A percentile compares a stretch with the other conserved stretches of the same genome.
Conservation (phyloP, 2,888 invertebrate species). For the Danaus chrysippus region DNA sequence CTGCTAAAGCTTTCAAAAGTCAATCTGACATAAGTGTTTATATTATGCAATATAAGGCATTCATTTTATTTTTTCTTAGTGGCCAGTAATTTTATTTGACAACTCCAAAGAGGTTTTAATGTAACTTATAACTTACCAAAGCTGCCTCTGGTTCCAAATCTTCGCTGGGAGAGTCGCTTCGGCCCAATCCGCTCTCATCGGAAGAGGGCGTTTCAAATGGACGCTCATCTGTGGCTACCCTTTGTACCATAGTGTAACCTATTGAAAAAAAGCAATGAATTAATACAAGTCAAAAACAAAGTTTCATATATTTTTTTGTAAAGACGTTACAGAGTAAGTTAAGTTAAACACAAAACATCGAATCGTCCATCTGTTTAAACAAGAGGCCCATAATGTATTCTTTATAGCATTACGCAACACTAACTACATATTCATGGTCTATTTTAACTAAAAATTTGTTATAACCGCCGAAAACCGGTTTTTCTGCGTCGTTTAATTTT, state of each 20-base stretch:
- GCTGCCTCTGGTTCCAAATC: slow-evolving; percentile 69
- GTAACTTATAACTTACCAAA: slow-evolving; percentile 47
- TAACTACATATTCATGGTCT: slow-evolving; percentile 26
- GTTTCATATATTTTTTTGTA: too few relatives aligned
- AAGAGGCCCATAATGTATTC: slow-evolving; percentile 39
- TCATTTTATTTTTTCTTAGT: background rate
- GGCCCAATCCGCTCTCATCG: slow-evolving; percentile 67
- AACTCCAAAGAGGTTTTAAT: slow-evolving; percentile 6
- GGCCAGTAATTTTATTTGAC: background rate
- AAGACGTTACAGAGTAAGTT: too few relatives aligned
- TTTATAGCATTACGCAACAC: slow-evolving; percentile 38
- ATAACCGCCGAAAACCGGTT: slow-evolving; percentile 18
- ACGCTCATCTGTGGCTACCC: slow-evolving; percentile 68
- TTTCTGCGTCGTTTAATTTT: slow-evolving; percentile 10
- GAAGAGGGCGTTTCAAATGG: slow-evolving; percentile 70
- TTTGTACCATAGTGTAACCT: slow-evolving; percentile 59
- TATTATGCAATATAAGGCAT: background rate
- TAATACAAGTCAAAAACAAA: too few relatives aligned
- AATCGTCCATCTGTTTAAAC: slow-evolving; percentile 2
- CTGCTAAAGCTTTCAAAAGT: slow-evolving; percentile 34
- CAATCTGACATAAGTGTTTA: slow-evolving; percentile 8
- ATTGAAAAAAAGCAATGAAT: slow-evolving; percentile 28
- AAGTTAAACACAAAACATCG: background rate
- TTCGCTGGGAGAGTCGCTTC: slow-evolving; percentile 65
- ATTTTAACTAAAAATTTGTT: slow-evolving; percentile 19